Percentiles rank a stretch among this genome's conserved stretches.
phyloP scores from a whole-genome alignment of 2,113 vertebrate species.

The Bubalus kerabau region DNA sequence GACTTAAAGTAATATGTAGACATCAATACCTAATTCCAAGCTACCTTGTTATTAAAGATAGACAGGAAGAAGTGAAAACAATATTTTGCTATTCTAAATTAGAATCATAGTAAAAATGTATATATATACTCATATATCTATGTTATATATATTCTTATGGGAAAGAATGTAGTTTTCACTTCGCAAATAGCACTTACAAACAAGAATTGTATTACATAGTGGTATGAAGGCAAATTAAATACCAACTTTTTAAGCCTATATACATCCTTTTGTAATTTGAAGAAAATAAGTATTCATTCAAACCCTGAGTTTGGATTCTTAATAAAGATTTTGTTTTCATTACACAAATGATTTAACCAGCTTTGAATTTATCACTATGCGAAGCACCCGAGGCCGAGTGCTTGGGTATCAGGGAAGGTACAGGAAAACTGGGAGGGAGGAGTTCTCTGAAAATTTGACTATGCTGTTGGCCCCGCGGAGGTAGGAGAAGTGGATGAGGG shows the following conservation, averaged over 20 bases:
- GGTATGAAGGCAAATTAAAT: not conserved
- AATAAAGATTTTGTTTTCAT: not conserved
- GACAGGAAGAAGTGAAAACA: not conserved
- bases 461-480: accelerated
- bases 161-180: not conserved
- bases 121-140: not conserved
- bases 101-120: not conserved
- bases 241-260: not conserved
- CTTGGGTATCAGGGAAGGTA: not conserved
- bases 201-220: not conserved
- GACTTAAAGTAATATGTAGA: not conserved
- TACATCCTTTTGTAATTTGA: not conserved
- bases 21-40: not conserved
- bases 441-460: not conserved
- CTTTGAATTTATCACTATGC: not conserved
- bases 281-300: not conserved
- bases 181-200: not conserved
- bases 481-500: not conserved
- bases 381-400: not conserved
- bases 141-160: not conserved
- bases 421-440: not conserved
- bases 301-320: not conserved
- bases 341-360: not conserved
- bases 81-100: not conserved
- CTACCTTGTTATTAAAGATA: not conserved